phyloP scores from a whole-genome alignment of 2,797 vertebrate species.

The Rhabdophis nuchalis region DNA sequence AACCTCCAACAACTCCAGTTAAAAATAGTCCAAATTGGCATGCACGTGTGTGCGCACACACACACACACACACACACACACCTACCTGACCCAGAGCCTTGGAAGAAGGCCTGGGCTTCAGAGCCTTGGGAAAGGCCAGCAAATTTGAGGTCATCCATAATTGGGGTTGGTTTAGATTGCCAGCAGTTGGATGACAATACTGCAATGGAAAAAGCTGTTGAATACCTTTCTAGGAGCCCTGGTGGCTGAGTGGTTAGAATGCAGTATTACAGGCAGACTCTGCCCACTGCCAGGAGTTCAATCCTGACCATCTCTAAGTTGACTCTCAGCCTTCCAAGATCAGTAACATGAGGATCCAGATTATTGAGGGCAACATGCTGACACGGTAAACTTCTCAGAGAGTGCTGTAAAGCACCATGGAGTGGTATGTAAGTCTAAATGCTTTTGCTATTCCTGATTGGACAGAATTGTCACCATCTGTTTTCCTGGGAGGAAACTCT shows the following conservation, averaged over 20 bases:
- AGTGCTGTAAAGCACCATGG: neutral
- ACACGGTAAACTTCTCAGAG: neutral
- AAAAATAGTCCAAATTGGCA: neutral
- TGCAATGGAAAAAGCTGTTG: neutral
- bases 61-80: neutral
- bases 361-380: neutral
- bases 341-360: neutral
- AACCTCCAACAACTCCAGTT: neutral
- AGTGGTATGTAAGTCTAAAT: neutral
- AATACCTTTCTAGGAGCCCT: neutral
- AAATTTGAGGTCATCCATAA: neutral
- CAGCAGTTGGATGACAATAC: neutral
- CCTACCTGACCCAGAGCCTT: neutral
- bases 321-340: neutral
- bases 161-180: neutral
- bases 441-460: neutral
- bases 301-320: neutral
- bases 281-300: neutral
- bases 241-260: neutral
- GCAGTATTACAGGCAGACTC: neutral
- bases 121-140: neutral
- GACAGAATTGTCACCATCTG: neutral
- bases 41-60: rapidly evolving
- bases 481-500: neutral
- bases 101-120: neutral